These are phyloP conservation scores for Melitaea athalia DNA, from an alignment of 2,888 invertebrate species.

Conservation along the genomic window DNA sequence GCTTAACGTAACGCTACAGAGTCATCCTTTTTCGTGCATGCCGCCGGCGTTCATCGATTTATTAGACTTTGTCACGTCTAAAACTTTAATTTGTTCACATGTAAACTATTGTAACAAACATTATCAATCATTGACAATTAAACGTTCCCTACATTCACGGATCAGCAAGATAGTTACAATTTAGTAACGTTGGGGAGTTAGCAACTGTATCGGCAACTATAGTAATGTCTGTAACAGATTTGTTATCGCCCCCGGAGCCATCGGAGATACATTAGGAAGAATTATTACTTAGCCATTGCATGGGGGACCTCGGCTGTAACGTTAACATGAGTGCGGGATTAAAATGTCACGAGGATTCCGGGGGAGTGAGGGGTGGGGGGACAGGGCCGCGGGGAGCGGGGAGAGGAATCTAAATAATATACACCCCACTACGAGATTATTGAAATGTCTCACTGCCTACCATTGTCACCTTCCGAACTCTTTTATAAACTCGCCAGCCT, in stretches of 20 bases:
- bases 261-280: constrained; percentile 16
- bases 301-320: constrained; percentile 13
- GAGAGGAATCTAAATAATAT: constrained; percentile 14
- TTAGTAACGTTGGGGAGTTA: constrained; percentile 11
- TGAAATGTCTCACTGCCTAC: constrained; percentile 38
- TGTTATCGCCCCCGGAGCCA: constrained; percentile 16
- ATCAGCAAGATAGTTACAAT: constrained; percentile 2
- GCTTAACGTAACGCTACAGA: no score
- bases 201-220: constrained; percentile 17
- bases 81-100: background rate
- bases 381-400: background rate
- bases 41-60: no score
- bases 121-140: background rate
- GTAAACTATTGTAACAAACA: background rate
- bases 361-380: background rate
- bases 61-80: no score
- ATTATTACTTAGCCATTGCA: constrained; percentile 14
- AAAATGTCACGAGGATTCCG: constrained; percentile 21
- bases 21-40: no score
- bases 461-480: constrained; percentile 35
- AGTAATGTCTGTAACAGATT: constrained; percentile 20
- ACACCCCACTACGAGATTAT: constrained; percentile 29
- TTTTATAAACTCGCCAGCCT: constrained; percentile 34
- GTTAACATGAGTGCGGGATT: constrained; percentile 24
- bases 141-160: background rate